Evolutionary conservation across 1,140 invertebrate genomes (phyloP).

Genomic region (Ips nitidus): DNA sequence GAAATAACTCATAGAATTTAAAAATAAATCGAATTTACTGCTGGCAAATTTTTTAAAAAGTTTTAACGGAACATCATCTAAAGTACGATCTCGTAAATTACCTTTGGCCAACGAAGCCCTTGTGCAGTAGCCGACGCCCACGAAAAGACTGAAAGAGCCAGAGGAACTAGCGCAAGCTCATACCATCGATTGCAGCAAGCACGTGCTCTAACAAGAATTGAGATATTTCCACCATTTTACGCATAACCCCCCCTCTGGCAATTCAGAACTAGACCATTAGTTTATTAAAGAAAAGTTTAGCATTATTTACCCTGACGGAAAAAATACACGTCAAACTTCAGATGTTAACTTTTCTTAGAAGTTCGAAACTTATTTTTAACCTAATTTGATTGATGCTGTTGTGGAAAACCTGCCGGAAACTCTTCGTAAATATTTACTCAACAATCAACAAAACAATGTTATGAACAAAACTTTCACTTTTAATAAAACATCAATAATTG

Average conservation of each 20-base stretch:
- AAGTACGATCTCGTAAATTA: slow-evolving; percentile 34
- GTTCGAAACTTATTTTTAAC: too few species aligned
- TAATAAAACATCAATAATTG: too few species aligned
- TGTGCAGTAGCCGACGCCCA: slow-evolving; percentile 42
- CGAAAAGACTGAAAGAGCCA: slow-evolving; percentile 36
- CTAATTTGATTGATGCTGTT: too few species aligned
- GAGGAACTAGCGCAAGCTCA: slow-evolving; percentile 35
- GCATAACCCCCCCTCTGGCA: background rate
- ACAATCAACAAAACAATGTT: too few species aligned
- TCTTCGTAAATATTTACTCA: too few species aligned
- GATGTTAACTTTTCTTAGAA: too few species aligned
- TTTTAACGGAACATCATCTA: slow-evolving; percentile 6
- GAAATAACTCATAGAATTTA: too few species aligned
- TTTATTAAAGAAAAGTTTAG: background rate
- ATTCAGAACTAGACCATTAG: background rate
- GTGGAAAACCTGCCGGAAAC: too few species aligned
- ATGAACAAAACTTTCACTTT: too few species aligned
- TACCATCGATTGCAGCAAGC: slow-evolving; percentile 36
- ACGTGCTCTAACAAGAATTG: slow-evolving; percentile 26
- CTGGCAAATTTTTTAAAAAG: background rate
- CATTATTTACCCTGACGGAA: too few species aligned
- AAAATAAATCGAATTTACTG: background rate
- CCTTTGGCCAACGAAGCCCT: slow-evolving; percentile 36
- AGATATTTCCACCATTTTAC: slow-evolving; percentile 17
- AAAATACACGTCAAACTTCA: too few species aligned